A percentile compares a stretch with the other conserved stretches of the same genome.
phyloP scores from a whole-genome alignment of 2,797 vertebrate genomes.

The Chrosomus eos region DNA sequence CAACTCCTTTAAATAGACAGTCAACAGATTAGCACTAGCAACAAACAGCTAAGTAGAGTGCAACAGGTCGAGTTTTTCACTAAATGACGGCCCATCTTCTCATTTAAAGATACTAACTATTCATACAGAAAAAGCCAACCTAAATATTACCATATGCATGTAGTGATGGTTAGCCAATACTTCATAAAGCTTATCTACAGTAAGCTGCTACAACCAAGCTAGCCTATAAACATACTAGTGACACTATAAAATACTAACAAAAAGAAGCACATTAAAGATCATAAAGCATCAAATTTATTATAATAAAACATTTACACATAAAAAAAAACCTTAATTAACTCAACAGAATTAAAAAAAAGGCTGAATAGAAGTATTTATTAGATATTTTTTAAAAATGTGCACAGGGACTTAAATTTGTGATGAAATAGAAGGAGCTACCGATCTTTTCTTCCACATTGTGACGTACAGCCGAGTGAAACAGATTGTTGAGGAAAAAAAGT shows the following conservation, averaged over 20 bases:
- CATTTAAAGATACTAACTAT: not conserved
- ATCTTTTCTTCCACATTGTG: not conserved
- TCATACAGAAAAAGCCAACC: not conserved
- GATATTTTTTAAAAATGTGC: not conserved
- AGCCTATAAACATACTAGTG: too few relatives aligned
- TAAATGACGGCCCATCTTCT: constrained; percentile 4
- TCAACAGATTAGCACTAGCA: constrained; percentile 53
- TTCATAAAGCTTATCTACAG: not conserved
- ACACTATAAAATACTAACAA: too few relatives aligned
- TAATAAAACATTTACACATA: too few relatives aligned
- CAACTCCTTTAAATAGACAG: constrained; percentile 34
- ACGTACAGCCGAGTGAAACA: not conserved
- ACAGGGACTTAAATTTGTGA: not conserved
- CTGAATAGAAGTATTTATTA: too few relatives aligned
- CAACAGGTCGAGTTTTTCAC: constrained; percentile 1
- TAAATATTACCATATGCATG: not conserved
- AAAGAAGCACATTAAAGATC: too few relatives aligned
- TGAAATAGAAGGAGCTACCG: not conserved
- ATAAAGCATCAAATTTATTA: too few relatives aligned
- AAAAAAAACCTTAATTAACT: too few relatives aligned
- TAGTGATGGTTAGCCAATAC: not conserved
- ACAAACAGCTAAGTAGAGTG: constrained; percentile 38
- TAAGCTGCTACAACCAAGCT: not conserved
- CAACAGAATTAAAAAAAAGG: too few relatives aligned
- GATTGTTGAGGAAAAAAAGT: not conserved